Evolutionary conservation across 1,140 invertebrate species (phyloP), one percentile per base, ranked within the genome.

Genomic region (Aphis gossypii): DNA sequence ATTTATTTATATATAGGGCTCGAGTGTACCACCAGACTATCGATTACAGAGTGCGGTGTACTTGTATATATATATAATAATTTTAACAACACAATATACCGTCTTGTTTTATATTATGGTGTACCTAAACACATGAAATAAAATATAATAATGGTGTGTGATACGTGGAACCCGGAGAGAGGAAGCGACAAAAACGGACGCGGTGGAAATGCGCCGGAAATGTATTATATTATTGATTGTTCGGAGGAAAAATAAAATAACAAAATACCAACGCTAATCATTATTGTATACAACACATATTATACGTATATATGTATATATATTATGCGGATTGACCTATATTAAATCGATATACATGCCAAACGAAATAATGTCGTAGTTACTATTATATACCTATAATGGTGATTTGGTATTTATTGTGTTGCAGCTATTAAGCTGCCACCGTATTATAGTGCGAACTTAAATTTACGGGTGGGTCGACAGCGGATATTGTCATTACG

Each of bases 161-260:
- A 68, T 68, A 68, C 60, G 60, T 68, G 30, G 60, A 68, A 68
- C 11, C 60, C 60, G 60, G 30, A 30, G 30, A 68, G 30, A 68
- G 60, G 30, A 68, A 68, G 60, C 60, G 60, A n/a, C 60, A 18
- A 14, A 68, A 68, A 68, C 60, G 60, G 60, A 68, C 60, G 60
- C 60, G 60, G 60, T 68, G 60, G 60, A 68, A 68, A 68, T 68
- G 30, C 30, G 60, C 60, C 60, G 60, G 60, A 68, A 68, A 68
- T n/a, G 60, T 68, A 68, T 68, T 68, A 68, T 68, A n/a, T 68
- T 68, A 68, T 68, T 68, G 60, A 68, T 68, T 68, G 60, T 68
- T 68, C 11, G 11, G 60, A 68, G 60, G 14, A 68, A 60, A 60
- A 56, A 56, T 56, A 56, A 30, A 60, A 60, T 60, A 60, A 60